These are phyloP conservation scores for Poicephalus gulielmi DNA, from an alignment of 2,113 vertebrate genomes.

Conservation along the genomic window DNA sequence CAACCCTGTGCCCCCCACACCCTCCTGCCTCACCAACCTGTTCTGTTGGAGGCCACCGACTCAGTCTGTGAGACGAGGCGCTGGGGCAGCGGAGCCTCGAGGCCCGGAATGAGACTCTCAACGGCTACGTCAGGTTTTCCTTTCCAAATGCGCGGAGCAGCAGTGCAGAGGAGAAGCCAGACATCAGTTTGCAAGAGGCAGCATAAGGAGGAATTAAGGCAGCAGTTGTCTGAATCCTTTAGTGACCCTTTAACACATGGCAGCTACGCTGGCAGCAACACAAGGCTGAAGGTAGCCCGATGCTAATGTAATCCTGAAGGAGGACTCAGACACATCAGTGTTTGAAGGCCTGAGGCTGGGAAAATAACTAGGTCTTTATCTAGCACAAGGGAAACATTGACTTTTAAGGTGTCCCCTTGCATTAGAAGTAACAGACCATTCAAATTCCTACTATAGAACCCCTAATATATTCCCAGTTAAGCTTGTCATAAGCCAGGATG, in stretches of 20 bases:
- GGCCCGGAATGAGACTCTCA: slow-evolving; percentile 91
- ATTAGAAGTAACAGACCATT: not conserved
- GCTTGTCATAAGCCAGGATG: not conserved
- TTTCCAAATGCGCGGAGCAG: slow-evolving; percentile 38
- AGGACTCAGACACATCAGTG: not conserved
- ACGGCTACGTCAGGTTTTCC: slow-evolving; percentile 81
- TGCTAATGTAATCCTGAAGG: fast-evolving
- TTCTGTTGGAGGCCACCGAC: slow-evolving; percentile 78
- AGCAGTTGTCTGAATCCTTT: not conserved
- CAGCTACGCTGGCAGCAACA: not conserved
- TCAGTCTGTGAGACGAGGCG: slow-evolving; percentile 83
- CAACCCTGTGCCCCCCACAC: not conserved
- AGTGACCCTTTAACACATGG: fast-evolving
- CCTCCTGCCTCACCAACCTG: slow-evolving; percentile 83
- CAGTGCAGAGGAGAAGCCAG: slow-evolving; percentile 55
- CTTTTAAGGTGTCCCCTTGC: not conserved
- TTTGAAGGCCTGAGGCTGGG: not conserved
- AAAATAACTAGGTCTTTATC: not conserved
- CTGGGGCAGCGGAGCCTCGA: slow-evolving; percentile 86
- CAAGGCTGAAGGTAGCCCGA: not conserved
- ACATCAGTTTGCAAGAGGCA: slow-evolving; percentile 27
- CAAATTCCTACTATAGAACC: not conserved
- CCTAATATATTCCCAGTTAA: not conserved
- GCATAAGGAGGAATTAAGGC: not conserved
- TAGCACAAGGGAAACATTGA: not conserved